Percentiles rank a stretch among this genome's conserved stretches.
Conservation (phyloP, 2,797 vertebrate genomes). For the Strix occidentalis region DNA sequence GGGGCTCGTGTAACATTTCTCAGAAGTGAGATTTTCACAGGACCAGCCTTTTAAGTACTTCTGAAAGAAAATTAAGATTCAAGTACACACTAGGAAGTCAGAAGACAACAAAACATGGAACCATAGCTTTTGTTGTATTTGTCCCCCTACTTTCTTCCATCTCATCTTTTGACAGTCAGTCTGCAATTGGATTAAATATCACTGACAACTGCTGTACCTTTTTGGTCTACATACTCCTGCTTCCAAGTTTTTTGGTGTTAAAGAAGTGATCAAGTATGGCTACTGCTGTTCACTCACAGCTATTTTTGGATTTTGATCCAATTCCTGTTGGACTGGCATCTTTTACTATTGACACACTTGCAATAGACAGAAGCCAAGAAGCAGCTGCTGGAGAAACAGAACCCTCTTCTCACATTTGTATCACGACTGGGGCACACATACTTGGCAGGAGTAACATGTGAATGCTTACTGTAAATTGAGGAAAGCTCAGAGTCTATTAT, state of each 20-base stretch:
- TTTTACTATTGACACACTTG: background rate
- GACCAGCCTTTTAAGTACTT: background rate
- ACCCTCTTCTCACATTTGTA: background rate
- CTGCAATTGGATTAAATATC: background rate
- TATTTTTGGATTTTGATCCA: background rate
- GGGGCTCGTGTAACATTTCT: background rate
- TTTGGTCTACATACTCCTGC: background rate
- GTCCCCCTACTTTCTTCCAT: background rate
- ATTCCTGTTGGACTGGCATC: background rate
- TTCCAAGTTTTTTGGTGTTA: background rate
- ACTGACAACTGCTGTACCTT: background rate
- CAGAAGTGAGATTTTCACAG: background rate
- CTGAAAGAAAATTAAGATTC: background rate
- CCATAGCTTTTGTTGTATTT: background rate
- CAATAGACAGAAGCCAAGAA: background rate
- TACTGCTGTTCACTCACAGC: background rate
- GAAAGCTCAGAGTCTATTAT: background rate
- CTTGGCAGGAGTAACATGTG: background rate
- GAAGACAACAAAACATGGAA: background rate
- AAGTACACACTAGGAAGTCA: background rate
- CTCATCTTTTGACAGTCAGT: background rate
- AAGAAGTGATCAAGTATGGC: background rate
- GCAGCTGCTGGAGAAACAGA: conserved; percentile 28
- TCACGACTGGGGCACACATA: background rate
- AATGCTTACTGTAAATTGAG: background rate